These are phyloP conservation scores for Palythoa caribaeorum DNA, from an alignment of 92 coral and sea anemone genomes.

Conservation along the genomic window DNA sequence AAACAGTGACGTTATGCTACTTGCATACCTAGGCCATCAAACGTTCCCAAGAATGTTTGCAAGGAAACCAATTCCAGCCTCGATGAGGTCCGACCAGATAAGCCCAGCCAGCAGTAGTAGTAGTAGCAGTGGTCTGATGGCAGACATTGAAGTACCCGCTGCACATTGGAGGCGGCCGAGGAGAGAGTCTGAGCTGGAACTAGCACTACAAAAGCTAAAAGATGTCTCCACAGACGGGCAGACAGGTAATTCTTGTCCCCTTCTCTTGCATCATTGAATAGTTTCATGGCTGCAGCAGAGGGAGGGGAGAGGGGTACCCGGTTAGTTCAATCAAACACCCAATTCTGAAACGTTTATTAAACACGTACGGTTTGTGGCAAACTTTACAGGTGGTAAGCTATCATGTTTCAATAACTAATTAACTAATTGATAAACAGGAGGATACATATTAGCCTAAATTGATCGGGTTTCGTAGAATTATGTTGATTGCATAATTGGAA, in stretches of 20 bases:
- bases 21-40: slow-evolving; percentile 77
- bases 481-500: too few relatives aligned
- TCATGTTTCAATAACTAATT: too few relatives aligned
- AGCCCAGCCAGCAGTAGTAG: slow-evolving; percentile 97
- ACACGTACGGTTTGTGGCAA: too few relatives aligned
- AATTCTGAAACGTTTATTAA: too few relatives aligned
- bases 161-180: slow-evolving; percentile 65
- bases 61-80: slow-evolving; percentile 93
- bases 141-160: slow-evolving; percentile 82
- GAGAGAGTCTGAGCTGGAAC: slow-evolving; percentile 78
- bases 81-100: slow-evolving; percentile 80
- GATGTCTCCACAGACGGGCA: slow-evolving; percentile 59
- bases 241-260: slow-evolving; percentile 33
- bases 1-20: not conserved
- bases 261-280: not conserved
- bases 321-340: not conserved
- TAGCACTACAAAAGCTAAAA: slow-evolving; percentile 65
- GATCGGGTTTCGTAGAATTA: too few relatives aligned
- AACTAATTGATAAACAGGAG: too few relatives aligned
- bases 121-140: slow-evolving; percentile 96
- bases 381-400: too few relatives aligned
- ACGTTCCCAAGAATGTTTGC: slow-evolving; percentile 86
- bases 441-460: too few relatives aligned
- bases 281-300: not conserved
- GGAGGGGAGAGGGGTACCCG: not conserved